phyloP scores from a whole-genome alignment of 2,113 vertebrate genomes.

The Fregata magnificens region DNA sequence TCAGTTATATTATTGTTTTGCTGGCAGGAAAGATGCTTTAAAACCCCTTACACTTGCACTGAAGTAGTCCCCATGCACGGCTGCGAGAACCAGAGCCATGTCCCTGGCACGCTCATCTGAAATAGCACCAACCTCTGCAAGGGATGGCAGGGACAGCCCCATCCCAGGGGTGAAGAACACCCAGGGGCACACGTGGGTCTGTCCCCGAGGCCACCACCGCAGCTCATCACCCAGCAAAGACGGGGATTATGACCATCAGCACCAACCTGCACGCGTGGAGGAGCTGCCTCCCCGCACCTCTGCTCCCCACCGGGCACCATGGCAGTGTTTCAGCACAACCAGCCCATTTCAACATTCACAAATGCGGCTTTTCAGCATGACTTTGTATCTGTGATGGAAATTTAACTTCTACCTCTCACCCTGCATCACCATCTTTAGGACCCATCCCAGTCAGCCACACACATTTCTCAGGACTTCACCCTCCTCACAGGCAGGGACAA shows the following conservation, averaged over 20 bases:
- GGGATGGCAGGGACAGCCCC: neutral
- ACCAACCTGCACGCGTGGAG: rapidly evolving
- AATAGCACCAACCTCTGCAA: neutral
- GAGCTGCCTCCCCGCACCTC: neutral
- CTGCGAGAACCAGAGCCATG: neutral
- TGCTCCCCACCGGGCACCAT: rapidly evolving
- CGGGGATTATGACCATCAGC: rapidly evolving
- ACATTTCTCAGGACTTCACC: neutral
- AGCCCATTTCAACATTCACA: rapidly evolving
- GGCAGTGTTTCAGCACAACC: rapidly evolving
- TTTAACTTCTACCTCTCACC: rapidly evolving
- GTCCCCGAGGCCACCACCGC: neutral
- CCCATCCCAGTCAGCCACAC: neutral
- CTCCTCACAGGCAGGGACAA: neutral
- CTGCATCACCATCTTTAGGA: rapidly evolving
- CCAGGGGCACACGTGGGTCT: rapidly evolving
- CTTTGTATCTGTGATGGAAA: neutral
- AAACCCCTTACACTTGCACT: rapidly evolving
- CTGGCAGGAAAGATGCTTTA: rapidly evolving
- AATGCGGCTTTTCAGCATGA: neutral
- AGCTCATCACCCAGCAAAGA: rapidly evolving
- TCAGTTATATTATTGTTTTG: neutral
- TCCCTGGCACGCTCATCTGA: rapidly evolving
- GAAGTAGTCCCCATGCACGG: rapidly evolving
- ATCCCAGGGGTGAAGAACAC: neutral